Conservation (phyloP, 2,888 invertebrate species). For the Salticus scenicus region DNA sequence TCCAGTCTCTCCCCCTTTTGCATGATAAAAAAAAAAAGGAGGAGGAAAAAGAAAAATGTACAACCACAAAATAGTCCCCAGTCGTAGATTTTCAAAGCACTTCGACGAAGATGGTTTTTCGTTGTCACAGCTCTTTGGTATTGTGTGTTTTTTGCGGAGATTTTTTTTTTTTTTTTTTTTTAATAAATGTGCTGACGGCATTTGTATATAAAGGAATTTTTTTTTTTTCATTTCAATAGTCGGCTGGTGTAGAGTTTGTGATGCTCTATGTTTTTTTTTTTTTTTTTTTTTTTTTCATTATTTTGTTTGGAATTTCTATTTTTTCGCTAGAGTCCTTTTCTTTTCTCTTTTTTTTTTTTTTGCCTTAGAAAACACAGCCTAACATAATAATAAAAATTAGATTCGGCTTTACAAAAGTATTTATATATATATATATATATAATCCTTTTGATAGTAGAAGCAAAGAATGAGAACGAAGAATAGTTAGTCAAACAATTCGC, state of each 20-base stretch:
- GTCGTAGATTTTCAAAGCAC: slow-evolving; percentile 28
- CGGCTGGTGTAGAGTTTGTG: not conserved
- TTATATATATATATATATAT: too few relatives aligned
- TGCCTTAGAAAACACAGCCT: too few relatives aligned
- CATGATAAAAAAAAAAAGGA: not conserved
- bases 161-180: slow-evolving; percentile 3
- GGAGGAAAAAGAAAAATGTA: too few relatives aligned
- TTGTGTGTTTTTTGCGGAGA: not conserved
- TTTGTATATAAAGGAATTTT: slow-evolving; percentile 9
- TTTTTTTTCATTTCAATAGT: not conserved
- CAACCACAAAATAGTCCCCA: not conserved
- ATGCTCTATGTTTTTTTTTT: not conserved
- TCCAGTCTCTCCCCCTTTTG: not conserved
- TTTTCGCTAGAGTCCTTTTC: not conserved
- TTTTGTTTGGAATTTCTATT: not conserved
- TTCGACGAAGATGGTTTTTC: slow-evolving; percentile 45
- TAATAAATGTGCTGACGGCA: slow-evolving; percentile 4
- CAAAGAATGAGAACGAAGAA: too few relatives aligned
- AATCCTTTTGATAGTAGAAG: too few relatives aligned
- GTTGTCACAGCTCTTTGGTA: slow-evolving; percentile 16
- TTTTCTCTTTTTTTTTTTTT: not conserved
- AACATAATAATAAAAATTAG: too few relatives aligned
- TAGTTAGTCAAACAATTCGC: too few relatives aligned
- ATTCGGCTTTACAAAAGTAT: too few relatives aligned
- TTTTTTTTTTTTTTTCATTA: not conserved